Conservation (phyloP, 1,140 invertebrate genomes). For the Aradophagus sp. region DNA sequence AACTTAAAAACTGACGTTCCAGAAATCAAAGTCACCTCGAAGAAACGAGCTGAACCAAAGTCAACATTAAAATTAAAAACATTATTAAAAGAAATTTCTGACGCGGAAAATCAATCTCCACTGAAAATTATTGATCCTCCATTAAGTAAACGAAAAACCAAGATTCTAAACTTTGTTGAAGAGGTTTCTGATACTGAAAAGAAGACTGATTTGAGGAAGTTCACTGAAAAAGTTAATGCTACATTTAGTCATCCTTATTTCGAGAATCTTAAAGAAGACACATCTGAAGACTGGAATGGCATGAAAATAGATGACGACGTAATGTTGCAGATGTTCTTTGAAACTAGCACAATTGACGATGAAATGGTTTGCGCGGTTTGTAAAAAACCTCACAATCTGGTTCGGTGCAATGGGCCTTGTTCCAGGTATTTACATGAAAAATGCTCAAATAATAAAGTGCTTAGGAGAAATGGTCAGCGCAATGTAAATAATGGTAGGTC, state of each 20-base stretch:
- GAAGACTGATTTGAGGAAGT: background rate
- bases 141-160: background rate
- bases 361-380: slow-evolving; percentile 33
- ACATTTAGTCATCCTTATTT: too few relatives aligned
- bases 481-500: slow-evolving; percentile 12
- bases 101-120: slow-evolving; percentile 33
- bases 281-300: too few relatives aligned
- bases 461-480: slow-evolving; percentile 24
- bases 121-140: slow-evolving; percentile 10
- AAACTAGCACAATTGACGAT: slow-evolving; percentile 15
- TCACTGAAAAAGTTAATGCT: background rate
- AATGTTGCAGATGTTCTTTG: slow-evolving; percentile 30
- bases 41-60: background rate
- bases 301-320: slow-evolving; percentile 7
- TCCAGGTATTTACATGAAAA: slow-evolving; percentile 18
- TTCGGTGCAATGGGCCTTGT: slow-evolving; percentile 25
- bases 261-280: too few relatives aligned
- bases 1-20: too few relatives aligned
- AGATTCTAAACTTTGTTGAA: slow-evolving; percentile 2
- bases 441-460: slow-evolving; percentile 10
- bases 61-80: slow-evolving; percentile 2
- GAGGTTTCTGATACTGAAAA: background rate
- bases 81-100: slow-evolving; percentile 16
- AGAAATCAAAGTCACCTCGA: background rate
- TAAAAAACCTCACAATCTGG: slow-evolving; percentile 11